Evolutionary conservation across 2,113 vertebrate species (phyloP).

Genomic region (Eclectus roratus): DNA sequence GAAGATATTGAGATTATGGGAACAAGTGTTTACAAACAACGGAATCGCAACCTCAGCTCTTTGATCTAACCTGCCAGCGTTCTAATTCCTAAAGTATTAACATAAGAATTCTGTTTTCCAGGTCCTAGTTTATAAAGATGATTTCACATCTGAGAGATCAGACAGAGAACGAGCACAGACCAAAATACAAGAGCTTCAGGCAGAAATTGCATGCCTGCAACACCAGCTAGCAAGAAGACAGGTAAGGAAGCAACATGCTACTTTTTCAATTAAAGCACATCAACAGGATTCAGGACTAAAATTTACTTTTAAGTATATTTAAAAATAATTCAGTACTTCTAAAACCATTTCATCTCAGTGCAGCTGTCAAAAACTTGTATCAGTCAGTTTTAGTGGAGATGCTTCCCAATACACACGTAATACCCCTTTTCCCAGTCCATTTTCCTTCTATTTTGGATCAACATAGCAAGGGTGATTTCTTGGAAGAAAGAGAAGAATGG

Average conservation of each 20-base stretch:
- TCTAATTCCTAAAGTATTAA: background rate
- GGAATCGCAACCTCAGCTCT: background rate
- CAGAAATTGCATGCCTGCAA: constrained; percentile 77
- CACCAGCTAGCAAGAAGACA: constrained; percentile 74
- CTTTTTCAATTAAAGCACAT: background rate
- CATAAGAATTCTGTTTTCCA: constrained; percentile 42
- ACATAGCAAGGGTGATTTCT: background rate
- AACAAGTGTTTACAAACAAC: background rate
- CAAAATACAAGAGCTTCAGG: constrained; percentile 84
- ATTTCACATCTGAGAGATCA: constrained; percentile 88
- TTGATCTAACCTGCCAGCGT: background rate
- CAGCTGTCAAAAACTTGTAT: background rate
- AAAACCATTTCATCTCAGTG: background rate
- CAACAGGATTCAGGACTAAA: background rate
- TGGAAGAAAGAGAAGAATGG: background rate
- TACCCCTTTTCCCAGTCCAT: background rate
- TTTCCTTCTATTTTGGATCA: background rate
- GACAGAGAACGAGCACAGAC: constrained; percentile 90
- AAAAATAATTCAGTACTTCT: background rate
- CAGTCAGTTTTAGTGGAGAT: background rate
- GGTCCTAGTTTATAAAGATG: constrained; percentile 88
- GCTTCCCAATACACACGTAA: background rate
- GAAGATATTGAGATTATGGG: background rate
- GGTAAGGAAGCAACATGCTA: constrained; percentile 65
- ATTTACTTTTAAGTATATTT: background rate